Percentiles rank a stretch among this genome's conserved stretches.
phyloP scores from a whole-genome alignment of 2,113 vertebrate genomes.

The Apaloderma vittatum region DNA sequence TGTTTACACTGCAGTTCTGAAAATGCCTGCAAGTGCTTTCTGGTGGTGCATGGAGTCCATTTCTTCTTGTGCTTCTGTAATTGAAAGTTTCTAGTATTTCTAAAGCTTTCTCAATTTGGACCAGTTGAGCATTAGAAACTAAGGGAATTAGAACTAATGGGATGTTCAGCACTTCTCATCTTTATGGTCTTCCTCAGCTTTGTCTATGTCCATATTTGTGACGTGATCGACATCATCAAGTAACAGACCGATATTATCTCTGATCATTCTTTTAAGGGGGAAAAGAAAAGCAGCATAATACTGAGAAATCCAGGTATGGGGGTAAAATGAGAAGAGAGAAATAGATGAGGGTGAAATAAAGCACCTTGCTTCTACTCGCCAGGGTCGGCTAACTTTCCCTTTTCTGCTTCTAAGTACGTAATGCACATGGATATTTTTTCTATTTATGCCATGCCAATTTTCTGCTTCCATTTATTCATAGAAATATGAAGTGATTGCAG shows the following conservation, averaged over 20 bases:
- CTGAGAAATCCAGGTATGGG: neutral
- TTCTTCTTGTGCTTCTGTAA: neutral
- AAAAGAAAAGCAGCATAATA: neutral
- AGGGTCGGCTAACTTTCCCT: neutral
- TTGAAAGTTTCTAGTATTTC: neutral
- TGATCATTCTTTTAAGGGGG: neutral
- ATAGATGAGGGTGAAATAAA: neutral
- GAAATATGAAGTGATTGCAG: neutral
- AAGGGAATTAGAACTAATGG: neutral
- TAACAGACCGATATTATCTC: neutral
- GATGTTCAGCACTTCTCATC: too few species aligned
- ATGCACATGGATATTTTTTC: neutral
- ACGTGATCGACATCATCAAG: neutral
- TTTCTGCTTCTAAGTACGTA: neutral
- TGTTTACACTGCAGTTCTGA: neutral
- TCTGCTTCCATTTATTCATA: slow-evolving; percentile 15
- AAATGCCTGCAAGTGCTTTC: neutral
- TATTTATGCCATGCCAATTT: neutral
- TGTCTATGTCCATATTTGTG: neutral
- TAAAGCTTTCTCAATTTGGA: neutral
- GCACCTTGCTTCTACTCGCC: neutral
- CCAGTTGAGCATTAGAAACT: neutral
- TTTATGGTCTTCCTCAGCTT: neutral
- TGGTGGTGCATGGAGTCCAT: fast-evolving
- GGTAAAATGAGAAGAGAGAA: neutral